Base-by-base conservation (phyloP, 23 tunicate genomes). In the Ascidia mentula region DNA sequence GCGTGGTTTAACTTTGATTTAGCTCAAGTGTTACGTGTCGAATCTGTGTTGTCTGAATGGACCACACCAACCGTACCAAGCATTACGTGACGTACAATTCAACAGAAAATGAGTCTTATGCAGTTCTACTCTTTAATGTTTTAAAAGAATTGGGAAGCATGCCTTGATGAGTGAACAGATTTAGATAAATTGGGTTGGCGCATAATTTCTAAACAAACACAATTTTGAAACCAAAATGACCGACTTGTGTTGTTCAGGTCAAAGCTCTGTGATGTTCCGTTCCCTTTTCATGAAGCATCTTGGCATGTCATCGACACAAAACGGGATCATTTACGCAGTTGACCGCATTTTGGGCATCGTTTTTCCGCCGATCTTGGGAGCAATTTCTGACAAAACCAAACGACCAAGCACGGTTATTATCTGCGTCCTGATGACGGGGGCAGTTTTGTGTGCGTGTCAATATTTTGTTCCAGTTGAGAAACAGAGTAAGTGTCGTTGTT, bases 291-390 rank as follows among this genome's bases (percentile, higher is more conserved):
- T 77, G 46, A 80, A 80, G 46, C 91, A 87, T 53, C 32, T 87
- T 36, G 91, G 91, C 33, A 60, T 87, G 85, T 80, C 91, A 2
- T 81, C 91, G 0, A 87, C 85, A 37, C 91, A 87, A 46, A 80
- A 74, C 73, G 91, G 91, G 31, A 59, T 87, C 28, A 81, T 87
- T 24, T 74, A 35, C 80, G 61, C 80, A 1, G 42, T 81, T 26
- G 91, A 87, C 40, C 46, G 91, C 3, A 59, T 80, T 45, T 1
- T 87, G 33, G 79, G 87, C 22, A 75, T 87, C n/a, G 24, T 87
- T 36, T 9, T 40, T 28, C 91, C 91, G 60, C 84, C 85, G 35
- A 30, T 81, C 5, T 45, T 87, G 37, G 91, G 91, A 31, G 75
- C 46, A 15, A 60, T 87, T 0, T 20, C 81, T 18, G 91, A 87